A percentile compares a stretch with the other conserved stretches of the same genome.
Evolutionary conservation across 2,797 vertebrate species (phyloP).

Genomic region (Melopsittacus undulatus): DNA sequence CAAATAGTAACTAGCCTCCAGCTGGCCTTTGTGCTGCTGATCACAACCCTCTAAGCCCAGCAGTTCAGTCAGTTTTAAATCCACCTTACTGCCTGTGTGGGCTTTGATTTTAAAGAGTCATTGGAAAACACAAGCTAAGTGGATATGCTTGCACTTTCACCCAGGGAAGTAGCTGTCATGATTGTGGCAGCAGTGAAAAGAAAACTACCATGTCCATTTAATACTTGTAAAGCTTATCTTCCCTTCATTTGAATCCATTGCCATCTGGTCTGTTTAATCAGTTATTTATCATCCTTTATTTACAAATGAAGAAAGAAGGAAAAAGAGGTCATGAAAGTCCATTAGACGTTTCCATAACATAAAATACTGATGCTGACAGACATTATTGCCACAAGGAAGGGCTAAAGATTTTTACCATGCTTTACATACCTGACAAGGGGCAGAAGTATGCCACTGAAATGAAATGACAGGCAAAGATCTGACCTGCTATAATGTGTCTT

Average conservation of each 20-base stretch:
- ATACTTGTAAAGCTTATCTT: neutral
- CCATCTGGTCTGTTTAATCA: neutral
- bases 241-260: neutral
- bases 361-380: conserved; percentile 58
- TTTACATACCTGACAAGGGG: conserved; percentile 60
- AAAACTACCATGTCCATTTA: neutral
- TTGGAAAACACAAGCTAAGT: neutral
- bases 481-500: conserved; percentile 48
- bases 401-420: conserved; percentile 42
- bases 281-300: conserved; percentile 6
- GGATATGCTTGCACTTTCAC: neutral
- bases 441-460: conserved; percentile 62
- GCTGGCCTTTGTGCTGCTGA: neutral
- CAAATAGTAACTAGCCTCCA: neutral
- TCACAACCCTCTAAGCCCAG: neutral
- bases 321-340: neutral
- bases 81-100: neutral
- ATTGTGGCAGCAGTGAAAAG: conserved; percentile 5
- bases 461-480: conserved; percentile 49
- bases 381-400: conserved; percentile 45
- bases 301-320: neutral
- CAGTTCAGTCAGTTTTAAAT: neutral
- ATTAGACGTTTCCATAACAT: conserved; percentile 5
- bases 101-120: neutral
- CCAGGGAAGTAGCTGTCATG: neutral